Percentiles rank a stretch among this genome's conserved stretches.
Evolutionary conservation across 2,888 invertebrate species (phyloP).

Genomic region (Melipona beecheii): DNA sequence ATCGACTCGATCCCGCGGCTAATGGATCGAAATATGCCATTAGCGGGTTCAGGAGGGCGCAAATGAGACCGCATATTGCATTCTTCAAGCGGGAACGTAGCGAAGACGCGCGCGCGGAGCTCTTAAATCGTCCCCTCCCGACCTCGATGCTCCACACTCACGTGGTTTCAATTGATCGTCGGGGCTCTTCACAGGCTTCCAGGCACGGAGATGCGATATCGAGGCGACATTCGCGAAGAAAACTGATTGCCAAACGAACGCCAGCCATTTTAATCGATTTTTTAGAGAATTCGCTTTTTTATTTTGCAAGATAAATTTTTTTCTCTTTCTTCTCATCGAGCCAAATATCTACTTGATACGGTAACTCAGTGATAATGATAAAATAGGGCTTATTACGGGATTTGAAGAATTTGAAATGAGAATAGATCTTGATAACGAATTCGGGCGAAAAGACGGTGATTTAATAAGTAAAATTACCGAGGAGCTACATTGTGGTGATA

Average conservation of each 20-base stretch:
- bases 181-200: constrained; percentile 50
- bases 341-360: no score
- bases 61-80: constrained; percentile 78
- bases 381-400: no score
- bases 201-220: constrained; percentile 21
- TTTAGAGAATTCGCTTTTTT: no score
- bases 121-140: constrained; percentile 50
- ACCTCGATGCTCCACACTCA: constrained; percentile 54
- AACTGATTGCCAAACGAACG: constrained; percentile 21
- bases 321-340: no score
- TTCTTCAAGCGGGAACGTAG: constrained; percentile 68
- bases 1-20: constrained; percentile 34
- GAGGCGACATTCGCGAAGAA: constrained; percentile 14
- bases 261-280: no score
- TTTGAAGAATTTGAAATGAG: no score
- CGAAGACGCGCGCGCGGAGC: neutral
- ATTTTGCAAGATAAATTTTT: no score
- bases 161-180: constrained; percentile 74
- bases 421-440: neutral
- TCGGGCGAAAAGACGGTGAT: neutral
- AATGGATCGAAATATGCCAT: constrained; percentile 58
- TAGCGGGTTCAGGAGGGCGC: constrained; percentile 64
- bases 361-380: no score
- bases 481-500: neutral
- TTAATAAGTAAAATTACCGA: neutral